These are phyloP conservation scores for Dryobates pubescens DNA, from an alignment of 2,797 vertebrate species.

Conservation along the genomic window DNA sequence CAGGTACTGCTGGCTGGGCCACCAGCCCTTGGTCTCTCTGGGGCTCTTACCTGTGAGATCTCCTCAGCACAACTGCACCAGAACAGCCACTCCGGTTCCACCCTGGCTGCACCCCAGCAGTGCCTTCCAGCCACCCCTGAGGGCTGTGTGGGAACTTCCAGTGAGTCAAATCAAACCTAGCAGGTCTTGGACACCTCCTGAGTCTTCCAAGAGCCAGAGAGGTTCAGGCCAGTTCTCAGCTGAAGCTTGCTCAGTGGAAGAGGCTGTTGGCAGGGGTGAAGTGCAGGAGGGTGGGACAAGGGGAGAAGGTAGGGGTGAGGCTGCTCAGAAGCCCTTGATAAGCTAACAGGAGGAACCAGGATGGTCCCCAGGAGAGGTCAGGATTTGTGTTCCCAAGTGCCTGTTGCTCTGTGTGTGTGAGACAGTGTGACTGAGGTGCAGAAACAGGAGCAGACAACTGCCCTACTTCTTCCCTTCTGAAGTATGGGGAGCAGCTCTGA, in stretches of 20 bases:
- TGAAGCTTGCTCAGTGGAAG: accelerated
- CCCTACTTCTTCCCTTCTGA: constrained; percentile 14
- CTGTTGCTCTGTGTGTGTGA: background rate
- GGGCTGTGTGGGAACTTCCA: background rate
- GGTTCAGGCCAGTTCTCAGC: background rate
- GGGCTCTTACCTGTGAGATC: background rate
- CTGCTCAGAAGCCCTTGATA: background rate
- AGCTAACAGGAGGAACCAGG: background rate
- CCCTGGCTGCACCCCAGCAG: background rate
- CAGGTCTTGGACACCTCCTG: constrained; percentile 6
- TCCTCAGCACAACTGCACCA: background rate
- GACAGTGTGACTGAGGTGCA: constrained; percentile 20
- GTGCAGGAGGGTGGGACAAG: background rate
- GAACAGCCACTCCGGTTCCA: background rate
- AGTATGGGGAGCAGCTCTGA: constrained; percentile 36
- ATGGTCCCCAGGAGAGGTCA: background rate
- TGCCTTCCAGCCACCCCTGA: accelerated
- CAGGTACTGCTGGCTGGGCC: background rate
- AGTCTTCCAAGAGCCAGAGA: background rate
- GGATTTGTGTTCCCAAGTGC: background rate
- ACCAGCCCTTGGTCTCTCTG: too few species aligned
- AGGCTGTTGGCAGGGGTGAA: accelerated
- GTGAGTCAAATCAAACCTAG: background rate
- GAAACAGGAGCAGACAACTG: constrained; percentile 11
- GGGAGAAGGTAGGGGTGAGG: accelerated